Percentiles rank a stretch among this genome's conserved stretches.
Conservation (phyloP, 2,113 vertebrate genomes). For the Oryzias melastigma region DNA sequence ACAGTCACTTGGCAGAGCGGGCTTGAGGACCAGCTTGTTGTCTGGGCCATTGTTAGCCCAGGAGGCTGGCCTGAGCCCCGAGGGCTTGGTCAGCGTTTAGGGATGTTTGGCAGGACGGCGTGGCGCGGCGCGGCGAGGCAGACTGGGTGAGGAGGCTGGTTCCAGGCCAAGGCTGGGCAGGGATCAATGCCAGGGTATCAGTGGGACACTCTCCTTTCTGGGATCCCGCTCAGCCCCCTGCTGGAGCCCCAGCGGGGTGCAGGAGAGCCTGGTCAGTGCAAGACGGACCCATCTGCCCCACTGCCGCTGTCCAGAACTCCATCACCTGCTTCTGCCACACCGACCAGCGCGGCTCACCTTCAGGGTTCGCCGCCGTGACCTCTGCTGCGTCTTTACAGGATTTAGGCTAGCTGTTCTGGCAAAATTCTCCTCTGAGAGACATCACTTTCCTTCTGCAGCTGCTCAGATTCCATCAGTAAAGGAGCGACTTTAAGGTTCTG, state of each 20-base stretch:
- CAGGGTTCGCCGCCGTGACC: conserved; percentile 48
- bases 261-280: conserved; percentile 77
- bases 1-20: conserved; percentile 51
- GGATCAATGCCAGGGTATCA: conserved; percentile 73
- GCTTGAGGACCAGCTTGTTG: conserved; percentile 62
- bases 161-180: conserved; percentile 71
- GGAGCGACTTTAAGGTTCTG: background rate
- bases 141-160: conserved; percentile 41
- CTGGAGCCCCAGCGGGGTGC: conserved; percentile 67
- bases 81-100: conserved; percentile 72
- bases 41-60: conserved; percentile 69
- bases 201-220: conserved; percentile 73
- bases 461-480: conserved; percentile 4
- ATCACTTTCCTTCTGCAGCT: conserved; percentile 12
- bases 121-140: conserved; percentile 33
- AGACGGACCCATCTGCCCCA: conserved; percentile 80
- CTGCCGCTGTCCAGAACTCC: conserved; percentile 57
- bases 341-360: conserved; percentile 69
- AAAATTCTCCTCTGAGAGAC: background rate
- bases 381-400: conserved; percentile 5
- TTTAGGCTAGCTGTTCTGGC: no score
- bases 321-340: conserved; percentile 64
- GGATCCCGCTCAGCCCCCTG: conserved; percentile 67
- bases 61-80: conserved; percentile 66
- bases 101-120: conserved; percentile 56